Evolutionary conservation across 1,140 invertebrate genomes (phyloP), one percentile per base, ranked within the genome.

Genomic region (Diachasmimorpha longicaudata): DNA sequence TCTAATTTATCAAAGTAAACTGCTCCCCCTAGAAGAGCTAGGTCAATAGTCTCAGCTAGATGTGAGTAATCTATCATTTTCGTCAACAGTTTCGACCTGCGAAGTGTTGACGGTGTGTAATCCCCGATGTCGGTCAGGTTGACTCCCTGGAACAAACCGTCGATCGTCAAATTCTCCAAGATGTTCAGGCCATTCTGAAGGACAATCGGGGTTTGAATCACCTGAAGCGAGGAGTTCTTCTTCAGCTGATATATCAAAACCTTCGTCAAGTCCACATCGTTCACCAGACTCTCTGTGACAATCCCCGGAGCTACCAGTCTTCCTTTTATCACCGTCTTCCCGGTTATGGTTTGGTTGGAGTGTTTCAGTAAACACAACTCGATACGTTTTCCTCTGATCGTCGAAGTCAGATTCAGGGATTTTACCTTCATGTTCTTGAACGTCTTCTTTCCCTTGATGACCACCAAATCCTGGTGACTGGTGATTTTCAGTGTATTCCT

Each of bases 391-490:
- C 75, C 79, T 70, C 74, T 80, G 68, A 85, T 55, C n/a, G 48
- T 55, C n/a, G 48, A 55, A 1, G 48, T 55, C 19, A 55, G 48
- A 55, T 19, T 55, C 19, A 55, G 14, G n/a, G 79, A 78, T 44
- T 78, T 77, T 11, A 82, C 39, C 82, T 77, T 79, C 23, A 85
- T 68, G 69, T 80, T 39, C 2, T 75, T 72, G 55, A 86, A 85
- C 6, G n/a, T 79, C 66, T 85, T 86, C 31, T 19, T 71, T 25
- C 82, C 84, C 31, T 80, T 81, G 16, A 85, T 75, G 3, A 71
- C 55, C 36, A 79, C 70, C 23, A 31, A 23, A n/a, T 66, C 0
- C 10, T 75, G 75, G 0, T 19, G 55, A 52, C 81, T 78, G 0
- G 76, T 75, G 39, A 48, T 37, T 11, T 42, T 80, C 39, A 86